Percentiles rank a stretch among this genome's conserved stretches.
Evolutionary conservation across 2,888 invertebrate species (phyloP).

Genomic region (Itoplectis maculator): DNA sequence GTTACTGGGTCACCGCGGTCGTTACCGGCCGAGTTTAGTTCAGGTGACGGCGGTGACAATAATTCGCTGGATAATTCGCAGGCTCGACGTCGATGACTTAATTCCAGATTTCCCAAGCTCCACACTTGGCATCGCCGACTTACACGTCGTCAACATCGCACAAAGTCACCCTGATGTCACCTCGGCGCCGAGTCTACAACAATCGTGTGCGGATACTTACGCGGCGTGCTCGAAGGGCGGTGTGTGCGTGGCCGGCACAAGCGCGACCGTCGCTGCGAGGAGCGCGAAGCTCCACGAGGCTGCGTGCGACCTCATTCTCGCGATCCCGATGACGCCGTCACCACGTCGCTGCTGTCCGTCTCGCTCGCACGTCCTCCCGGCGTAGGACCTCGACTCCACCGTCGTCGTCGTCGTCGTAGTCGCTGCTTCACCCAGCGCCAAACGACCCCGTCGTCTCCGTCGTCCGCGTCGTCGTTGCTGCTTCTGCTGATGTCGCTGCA

Average conservation of each 20-base stretch:
- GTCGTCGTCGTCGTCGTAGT: slow-evolving; percentile 16
- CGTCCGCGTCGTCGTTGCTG: slow-evolving; percentile 65
- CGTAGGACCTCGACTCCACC: no score
- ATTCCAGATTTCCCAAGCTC: background rate
- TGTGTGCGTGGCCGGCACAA: slow-evolving; percentile 87
- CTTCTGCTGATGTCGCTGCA: slow-evolving; percentile 52
- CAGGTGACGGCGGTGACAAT: no score
- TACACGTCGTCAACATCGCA: no score
- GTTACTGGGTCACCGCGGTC: slow-evolving; percentile 50
- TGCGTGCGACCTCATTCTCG: slow-evolving; percentile 82
- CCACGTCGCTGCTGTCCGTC: slow-evolving; percentile 61
- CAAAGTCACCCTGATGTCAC: no score
- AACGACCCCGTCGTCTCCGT: slow-evolving; percentile 64
- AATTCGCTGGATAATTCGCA: slow-evolving; percentile 46
- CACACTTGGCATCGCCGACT: no score
- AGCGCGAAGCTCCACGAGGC: slow-evolving; percentile 85
- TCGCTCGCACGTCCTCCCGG: slow-evolving; percentile 16
- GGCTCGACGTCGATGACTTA: slow-evolving; percentile 2
- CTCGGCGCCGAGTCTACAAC: background rate
- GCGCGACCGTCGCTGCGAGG: slow-evolving; percentile 85
- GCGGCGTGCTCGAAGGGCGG: slow-evolving; percentile 86
- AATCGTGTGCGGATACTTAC: slow-evolving; percentile 86
- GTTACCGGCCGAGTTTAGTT: slow-evolving; percentile 36
- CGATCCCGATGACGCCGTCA: slow-evolving; percentile 67
- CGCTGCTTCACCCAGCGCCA: slow-evolving; percentile 71